A percentile compares a stretch with the other conserved stretches of the same genome.
Evolutionary conservation across 92 coral and sea anemone genomes (phyloP).

Genomic region (Phenganax subtilis): DNA sequence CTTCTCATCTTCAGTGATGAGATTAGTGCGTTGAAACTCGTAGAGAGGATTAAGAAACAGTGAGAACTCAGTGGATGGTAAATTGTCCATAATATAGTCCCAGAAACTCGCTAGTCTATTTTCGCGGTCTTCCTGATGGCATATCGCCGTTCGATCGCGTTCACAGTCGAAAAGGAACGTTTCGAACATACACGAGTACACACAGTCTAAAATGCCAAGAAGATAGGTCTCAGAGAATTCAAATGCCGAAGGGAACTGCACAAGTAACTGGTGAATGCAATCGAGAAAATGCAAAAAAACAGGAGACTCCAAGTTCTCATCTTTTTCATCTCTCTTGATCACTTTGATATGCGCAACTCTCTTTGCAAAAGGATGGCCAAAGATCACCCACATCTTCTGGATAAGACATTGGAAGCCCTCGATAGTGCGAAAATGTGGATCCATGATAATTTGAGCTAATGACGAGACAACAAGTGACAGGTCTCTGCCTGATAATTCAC

Average conservation of each 20-base stretch:
- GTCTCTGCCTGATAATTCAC: conserved; percentile 82
- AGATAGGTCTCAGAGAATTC: conserved; percentile 94
- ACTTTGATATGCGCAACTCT: conserved; percentile 73
- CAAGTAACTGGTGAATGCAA: conserved; percentile 86
- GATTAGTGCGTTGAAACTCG: conserved; percentile 56
- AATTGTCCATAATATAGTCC: conserved; percentile 84
- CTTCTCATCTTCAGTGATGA: conserved; percentile 29
- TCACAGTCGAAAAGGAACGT: conserved; percentile 87
- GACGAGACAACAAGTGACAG: conserved; percentile 76
- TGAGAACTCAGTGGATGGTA: conserved; percentile 63
- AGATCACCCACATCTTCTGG: conserved; percentile 98
- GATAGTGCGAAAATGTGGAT: conserved; percentile 81
- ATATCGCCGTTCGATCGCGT: conserved; percentile 58
- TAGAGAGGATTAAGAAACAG: conserved; percentile 78
- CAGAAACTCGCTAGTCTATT: conserved; percentile 70
- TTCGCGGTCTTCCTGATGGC: conserved; percentile 53
- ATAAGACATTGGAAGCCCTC: conserved; percentile 88
- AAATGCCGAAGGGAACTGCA: conserved; percentile 91
- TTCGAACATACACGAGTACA: conserved; percentile 93
- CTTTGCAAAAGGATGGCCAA: conserved; percentile 87
- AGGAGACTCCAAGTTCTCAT: conserved; percentile 72
- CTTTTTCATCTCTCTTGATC: conserved; percentile 50
- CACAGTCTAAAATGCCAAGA: conserved; percentile 74
- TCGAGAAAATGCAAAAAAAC: conserved; percentile 93
- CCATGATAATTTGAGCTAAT: conserved; percentile 83